Evolutionary conservation across 2,113 vertebrate genomes (phyloP).

Genomic region (Romanogobio albipinnatus): DNA sequence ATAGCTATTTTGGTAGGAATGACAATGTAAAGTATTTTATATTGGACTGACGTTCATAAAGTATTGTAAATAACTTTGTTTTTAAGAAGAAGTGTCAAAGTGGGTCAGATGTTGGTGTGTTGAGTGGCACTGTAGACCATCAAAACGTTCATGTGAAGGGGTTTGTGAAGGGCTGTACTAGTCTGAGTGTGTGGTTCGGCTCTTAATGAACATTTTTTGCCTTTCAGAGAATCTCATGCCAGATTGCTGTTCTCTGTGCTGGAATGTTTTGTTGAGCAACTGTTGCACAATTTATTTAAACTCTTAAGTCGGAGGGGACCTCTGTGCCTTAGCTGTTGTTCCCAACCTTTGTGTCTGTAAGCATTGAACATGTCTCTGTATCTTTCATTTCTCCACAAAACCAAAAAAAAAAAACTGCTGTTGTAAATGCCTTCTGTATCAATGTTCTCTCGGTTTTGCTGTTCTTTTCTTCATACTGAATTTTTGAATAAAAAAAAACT

Average conservation of each 20-base stretch:
- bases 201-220: conserved; percentile 65
- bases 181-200: conserved; percentile 46
- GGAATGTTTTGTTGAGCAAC: conserved; percentile 89
- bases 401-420: conserved; percentile 53
- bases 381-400: conserved; percentile 52
- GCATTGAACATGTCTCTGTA: conserved; percentile 59
- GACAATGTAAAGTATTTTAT: conserved; percentile 85
- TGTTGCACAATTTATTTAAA: conserved; percentile 86
- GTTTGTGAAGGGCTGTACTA: conserved; percentile 38
- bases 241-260: conserved; percentile 85
- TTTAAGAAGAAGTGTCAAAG: conserved; percentile 45
- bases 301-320: conserved; percentile 79
- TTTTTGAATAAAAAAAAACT: conserved; percentile 57
- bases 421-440: conserved; percentile 60
- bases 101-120: conserved; percentile 21
- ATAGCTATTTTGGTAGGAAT: conserved; percentile 93
- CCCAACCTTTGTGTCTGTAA: conserved; percentile 82
- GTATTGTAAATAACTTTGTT: conserved; percentile 65
- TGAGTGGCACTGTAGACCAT: background rate
- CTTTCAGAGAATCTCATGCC: conserved; percentile 79
- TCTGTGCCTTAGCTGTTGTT: conserved; percentile 96
- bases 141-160: conserved; percentile 18
- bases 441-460: conserved; percentile 38
- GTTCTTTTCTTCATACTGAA: conserved; percentile 37
- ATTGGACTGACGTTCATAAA: conserved; percentile 70